These are phyloP conservation scores for Seriola dumerili DNA, from an alignment of 2,113 vertebrate genomes.

Conservation along the genomic window DNA sequence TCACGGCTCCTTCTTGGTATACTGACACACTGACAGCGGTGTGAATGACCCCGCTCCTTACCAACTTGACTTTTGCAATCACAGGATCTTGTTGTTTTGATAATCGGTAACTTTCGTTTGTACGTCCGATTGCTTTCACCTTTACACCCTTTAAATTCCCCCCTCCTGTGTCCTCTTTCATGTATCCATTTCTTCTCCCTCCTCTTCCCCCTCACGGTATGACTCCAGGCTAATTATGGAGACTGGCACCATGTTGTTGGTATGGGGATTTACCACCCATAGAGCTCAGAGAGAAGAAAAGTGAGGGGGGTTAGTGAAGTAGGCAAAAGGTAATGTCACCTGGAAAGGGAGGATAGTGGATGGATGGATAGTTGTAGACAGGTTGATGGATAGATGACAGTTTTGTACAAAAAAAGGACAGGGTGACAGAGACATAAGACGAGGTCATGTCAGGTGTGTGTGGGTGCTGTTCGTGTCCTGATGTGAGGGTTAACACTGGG, in stretches of 20 bases:
- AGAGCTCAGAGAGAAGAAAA: constrained; percentile 3
- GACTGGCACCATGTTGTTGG: constrained; percentile 61
- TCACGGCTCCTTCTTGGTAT: constrained; percentile 41
- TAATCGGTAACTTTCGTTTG: not conserved
- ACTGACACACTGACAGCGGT: constrained; percentile 25
- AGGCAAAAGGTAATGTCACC: constrained; percentile 32
- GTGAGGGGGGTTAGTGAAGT: not conserved
- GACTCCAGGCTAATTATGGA: constrained; percentile 63
- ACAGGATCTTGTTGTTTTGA: not conserved
- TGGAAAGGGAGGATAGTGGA: not conserved
- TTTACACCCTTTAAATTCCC: constrained; percentile 1
- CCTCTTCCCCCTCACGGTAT: not conserved
- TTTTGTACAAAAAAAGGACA: not conserved
- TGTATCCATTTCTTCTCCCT: constrained; percentile 19
- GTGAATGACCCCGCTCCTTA: not conserved
- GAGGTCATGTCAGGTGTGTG: constrained; percentile 10
- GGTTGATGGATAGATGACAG: not conserved
- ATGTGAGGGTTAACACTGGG: constrained; percentile 26
- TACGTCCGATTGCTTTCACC: not conserved
- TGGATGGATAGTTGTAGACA: not conserved
- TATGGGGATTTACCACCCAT: constrained; percentile 62
- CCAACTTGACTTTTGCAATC: not conserved
- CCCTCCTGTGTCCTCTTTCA: not conserved
- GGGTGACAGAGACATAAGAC: not conserved
- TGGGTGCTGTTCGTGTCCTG: constrained; percentile 2